Evolutionary conservation across 2,113 vertebrate genomes (phyloP).

Genomic region (Pleuronectes platessa): DNA sequence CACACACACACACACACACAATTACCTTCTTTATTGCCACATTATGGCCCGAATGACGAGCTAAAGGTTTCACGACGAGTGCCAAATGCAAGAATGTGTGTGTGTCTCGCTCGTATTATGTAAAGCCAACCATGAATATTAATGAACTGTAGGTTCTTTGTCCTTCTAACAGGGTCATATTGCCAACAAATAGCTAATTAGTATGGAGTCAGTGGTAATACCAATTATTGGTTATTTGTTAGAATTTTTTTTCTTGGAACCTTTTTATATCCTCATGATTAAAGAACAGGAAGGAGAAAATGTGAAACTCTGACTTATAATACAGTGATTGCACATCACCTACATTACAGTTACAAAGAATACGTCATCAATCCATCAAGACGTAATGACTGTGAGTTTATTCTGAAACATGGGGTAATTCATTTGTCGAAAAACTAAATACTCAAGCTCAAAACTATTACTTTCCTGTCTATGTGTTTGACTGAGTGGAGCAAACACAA

Average conservation of each 20-base stretch:
- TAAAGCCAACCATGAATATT: conserved; percentile 34
- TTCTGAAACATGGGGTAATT: neutral
- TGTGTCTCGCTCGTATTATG: neutral
- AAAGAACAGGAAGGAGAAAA: neutral
- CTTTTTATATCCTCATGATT: no score
- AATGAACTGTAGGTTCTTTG: conserved; percentile 29
- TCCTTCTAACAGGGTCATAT: conserved; percentile 4
- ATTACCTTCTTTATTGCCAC: conserved; percentile 6
- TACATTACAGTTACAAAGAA: neutral
- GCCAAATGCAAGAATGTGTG: neutral
- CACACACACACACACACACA: neutral
- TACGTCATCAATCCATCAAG: neutral
- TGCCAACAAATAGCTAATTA: conserved; percentile 12
- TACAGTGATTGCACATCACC: neutral
- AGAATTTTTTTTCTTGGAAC: no score
- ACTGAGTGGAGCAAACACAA: neutral
- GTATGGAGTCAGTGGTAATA: neutral
- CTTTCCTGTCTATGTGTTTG: neutral
- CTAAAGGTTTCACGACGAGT: conserved; percentile 4
- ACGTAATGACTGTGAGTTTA: neutral
- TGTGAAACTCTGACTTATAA: neutral
- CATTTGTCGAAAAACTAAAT: no score
- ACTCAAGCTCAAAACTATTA: no score
- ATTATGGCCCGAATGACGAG: conserved; percentile 24
- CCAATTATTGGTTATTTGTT: no score